Conservation (phyloP, 2,113 vertebrate species). For the Brienomyrus brachyistius region DNA sequence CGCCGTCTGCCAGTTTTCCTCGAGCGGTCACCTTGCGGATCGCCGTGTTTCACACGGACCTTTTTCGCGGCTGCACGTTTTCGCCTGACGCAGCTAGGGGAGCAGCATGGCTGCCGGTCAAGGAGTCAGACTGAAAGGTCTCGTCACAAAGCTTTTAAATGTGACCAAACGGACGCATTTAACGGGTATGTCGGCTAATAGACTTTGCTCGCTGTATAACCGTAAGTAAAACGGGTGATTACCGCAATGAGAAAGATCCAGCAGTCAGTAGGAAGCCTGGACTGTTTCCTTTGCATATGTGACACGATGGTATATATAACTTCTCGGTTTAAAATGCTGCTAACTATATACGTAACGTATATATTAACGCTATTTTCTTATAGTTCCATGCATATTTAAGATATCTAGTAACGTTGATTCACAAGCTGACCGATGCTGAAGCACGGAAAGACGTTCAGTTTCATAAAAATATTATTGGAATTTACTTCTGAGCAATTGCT, state of each 20-base stretch:
- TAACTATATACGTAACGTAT: not conserved
- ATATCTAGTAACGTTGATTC: not conserved
- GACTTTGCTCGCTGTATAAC: not conserved
- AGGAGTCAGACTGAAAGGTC: slow-evolving; percentile 31
- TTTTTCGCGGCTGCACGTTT: not conserved
- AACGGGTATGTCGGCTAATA: slow-evolving; percentile 34
- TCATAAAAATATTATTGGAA: not conserved
- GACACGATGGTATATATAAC: not conserved
- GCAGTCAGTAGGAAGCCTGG: not conserved
- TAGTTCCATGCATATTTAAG: not conserved
- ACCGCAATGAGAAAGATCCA: not conserved
- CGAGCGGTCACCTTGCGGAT: not conserved
- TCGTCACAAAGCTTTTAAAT: slow-evolving; percentile 23
- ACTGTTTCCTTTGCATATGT: not conserved
- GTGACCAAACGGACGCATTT: not conserved
- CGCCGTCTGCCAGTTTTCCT: not conserved
- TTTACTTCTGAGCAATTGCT: not conserved
- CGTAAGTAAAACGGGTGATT: not conserved
- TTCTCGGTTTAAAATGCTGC: not conserved
- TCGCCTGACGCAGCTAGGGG: not conserved
- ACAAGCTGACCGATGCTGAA: not conserved
- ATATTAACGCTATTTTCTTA: not conserved
- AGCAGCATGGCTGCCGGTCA: slow-evolving; percentile 51
- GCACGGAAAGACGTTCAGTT: not conserved
- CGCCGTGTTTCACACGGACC: slow-evolving; percentile 28